A percentile compares a stretch with the other conserved stretches of the same genome.
Conservation (phyloP, 2,888 invertebrate genomes). For the Patella ulyssiponensis region DNA sequence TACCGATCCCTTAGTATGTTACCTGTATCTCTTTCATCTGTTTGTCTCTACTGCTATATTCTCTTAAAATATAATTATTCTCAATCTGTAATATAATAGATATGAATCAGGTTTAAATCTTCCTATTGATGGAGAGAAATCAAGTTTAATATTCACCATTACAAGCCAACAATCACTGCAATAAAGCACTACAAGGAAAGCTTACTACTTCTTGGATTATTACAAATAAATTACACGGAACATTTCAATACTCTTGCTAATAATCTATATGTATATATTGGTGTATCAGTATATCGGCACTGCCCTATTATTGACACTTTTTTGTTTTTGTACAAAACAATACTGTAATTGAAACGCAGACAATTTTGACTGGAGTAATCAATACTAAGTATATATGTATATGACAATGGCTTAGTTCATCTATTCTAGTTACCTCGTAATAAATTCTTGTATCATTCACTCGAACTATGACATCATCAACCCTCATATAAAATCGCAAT, state of each 20-base stretch:
- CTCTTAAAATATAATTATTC: slow-evolving; percentile 84
- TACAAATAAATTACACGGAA: too few species aligned
- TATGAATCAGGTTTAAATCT: slow-evolving; percentile 23
- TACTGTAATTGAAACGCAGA: not conserved
- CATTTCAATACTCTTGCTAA: too few species aligned
- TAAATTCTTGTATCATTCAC: slow-evolving; percentile 83
- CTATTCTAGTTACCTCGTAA: slow-evolving; percentile 59
- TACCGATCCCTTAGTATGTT: slow-evolving; percentile 1
- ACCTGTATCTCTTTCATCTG: slow-evolving; percentile 75
- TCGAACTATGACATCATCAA: slow-evolving; percentile 91
- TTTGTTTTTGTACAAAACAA: too few species aligned
- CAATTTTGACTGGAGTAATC: not conserved
- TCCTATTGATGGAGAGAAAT: not conserved
- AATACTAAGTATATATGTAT: too few species aligned
- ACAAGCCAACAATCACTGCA: not conserved
- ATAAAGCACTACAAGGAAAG: too few species aligned
- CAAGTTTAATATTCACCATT: not conserved
- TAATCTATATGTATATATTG: too few species aligned
- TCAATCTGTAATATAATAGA: slow-evolving; percentile 69
- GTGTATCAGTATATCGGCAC: too few species aligned
- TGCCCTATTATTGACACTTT: too few species aligned
- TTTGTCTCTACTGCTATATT: slow-evolving; percentile 86
- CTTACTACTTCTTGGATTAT: too few species aligned
- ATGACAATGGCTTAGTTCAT: too few species aligned
- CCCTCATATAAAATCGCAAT: slow-evolving; percentile 90